Evolutionary conservation across 2,888 invertebrate species (phyloP).

Genomic region (Cyclophora punctaria): DNA sequence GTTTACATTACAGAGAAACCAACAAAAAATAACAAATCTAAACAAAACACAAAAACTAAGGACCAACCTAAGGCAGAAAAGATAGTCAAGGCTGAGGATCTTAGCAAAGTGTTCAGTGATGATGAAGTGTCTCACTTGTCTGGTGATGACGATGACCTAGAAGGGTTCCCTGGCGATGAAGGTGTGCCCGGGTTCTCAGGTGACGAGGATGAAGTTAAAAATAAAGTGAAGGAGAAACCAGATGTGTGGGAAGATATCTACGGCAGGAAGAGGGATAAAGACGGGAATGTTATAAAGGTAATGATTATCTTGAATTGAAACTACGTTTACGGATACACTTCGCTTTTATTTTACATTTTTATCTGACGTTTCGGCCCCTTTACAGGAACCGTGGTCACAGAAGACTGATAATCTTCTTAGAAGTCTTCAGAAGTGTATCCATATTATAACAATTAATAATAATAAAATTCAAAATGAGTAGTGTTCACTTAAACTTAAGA

Average conservation of each 20-base stretch:
- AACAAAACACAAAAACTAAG: constrained; percentile 19
- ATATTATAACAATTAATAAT: too few relatives aligned
- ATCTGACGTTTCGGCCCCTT: too few relatives aligned
- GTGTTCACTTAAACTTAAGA: too few relatives aligned
- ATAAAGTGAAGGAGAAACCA: constrained; percentile 43
- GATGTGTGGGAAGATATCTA: constrained; percentile 93
- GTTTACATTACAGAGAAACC: constrained; percentile 32
- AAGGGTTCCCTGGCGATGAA: constrained; percentile 8
- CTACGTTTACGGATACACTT: too few relatives aligned
- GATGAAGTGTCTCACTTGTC: constrained; percentile 64
- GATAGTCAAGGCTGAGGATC: constrained; percentile 43
- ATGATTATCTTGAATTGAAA: too few relatives aligned
- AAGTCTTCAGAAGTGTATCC: too few relatives aligned
- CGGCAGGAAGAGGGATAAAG: constrained; percentile 86
- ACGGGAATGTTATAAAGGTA: constrained; percentile 85
- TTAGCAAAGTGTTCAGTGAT: constrained; percentile 59
- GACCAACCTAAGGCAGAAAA: constrained; percentile 23
- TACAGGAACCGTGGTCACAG: too few relatives aligned
- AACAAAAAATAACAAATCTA: constrained; percentile 24
- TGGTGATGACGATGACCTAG: constrained; percentile 36
- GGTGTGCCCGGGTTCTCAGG: constrained; percentile 4
- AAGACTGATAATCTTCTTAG: too few relatives aligned
- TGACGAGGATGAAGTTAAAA: constrained; percentile 21
- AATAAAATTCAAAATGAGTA: too few relatives aligned
- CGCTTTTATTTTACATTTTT: too few relatives aligned